Evolutionary conservation across 2,888 invertebrate species (phyloP), one percentile per base, ranked within the genome.

Genomic region (Eupeodes latifasciatus): DNA sequence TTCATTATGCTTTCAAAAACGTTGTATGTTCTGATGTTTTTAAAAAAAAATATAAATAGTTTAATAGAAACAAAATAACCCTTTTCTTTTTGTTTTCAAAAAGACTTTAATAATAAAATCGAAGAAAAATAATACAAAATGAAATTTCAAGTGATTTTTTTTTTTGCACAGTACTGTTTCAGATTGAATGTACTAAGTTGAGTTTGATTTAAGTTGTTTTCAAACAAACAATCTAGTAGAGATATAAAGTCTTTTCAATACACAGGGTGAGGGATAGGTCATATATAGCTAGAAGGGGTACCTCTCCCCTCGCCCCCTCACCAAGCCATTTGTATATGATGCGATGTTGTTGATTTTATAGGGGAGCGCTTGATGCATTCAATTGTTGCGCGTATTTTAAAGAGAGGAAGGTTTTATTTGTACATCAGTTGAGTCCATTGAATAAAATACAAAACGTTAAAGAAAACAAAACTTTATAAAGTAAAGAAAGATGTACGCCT

Each of bases 191-290:
- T 64, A 71, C 67, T 77, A 44, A 77, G 72, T 62, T 69, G 49
- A 71, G 72, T 76, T 84, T 84, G 86, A 83, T 83, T 83, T 83
- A 66, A 83, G 83, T 83, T 87, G 53, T 79, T 86, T 79, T 74
- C 82, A 79, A 82, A 86, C 55, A 78, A 71, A 69, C 69, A 69
- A 71, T 71, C 51, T 34, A 34, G 3, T 7, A 64, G 11, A 9
- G 19, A 74, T 69, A 57, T 57, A 79, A 51, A 44, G 14, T 53
- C 61, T 76, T 83, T 66, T 59, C 55, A 71, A 14, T 57, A 47
- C 14, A 55, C 34, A 62, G 66, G 47, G 55, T 71, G 71, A 53
- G 64, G 55, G 55, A 51, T 40, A 79, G 72, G 12, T 66, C 66
- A 66, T 62, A 53, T 40, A 51, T 51, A 55, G 57, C 72, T 40